These are phyloP conservation scores for Schizotus pectinicornis DNA, from an alignment of 2,888 invertebrate genomes.

Conservation along the genomic window DNA sequence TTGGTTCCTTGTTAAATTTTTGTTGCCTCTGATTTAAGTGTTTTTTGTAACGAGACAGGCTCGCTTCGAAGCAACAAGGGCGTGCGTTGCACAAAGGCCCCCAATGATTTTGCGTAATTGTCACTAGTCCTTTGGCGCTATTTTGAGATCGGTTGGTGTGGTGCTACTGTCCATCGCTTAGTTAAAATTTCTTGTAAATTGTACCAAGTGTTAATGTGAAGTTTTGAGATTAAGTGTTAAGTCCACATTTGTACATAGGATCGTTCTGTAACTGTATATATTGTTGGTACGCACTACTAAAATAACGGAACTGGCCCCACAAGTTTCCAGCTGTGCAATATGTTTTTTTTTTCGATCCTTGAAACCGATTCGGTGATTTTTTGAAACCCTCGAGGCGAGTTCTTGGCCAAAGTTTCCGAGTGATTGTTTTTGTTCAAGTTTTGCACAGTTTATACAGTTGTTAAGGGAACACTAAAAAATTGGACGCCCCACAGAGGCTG, in stretches of 20 bases:
- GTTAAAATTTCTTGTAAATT: slow-evolving; percentile 24
- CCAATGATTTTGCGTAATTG: slow-evolving; percentile 10
- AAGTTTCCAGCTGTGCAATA: no score
- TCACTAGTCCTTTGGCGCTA: slow-evolving; percentile 2
- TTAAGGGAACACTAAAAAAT: slow-evolving; percentile 36
- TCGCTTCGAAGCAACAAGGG: no score
- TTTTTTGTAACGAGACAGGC: no score
- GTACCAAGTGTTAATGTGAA: slow-evolving; percentile 24
- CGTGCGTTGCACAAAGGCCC: slow-evolving; percentile 11
- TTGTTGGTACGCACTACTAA: slow-evolving; percentile 25
- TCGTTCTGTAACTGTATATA: slow-evolving; percentile 37
- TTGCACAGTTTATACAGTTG: slow-evolving; percentile 46
- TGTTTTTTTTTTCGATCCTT: no score
- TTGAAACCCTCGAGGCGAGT: slow-evolving; percentile 11
- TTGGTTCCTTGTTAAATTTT: slow-evolving; percentile 23
- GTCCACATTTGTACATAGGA: slow-evolving; percentile 36
- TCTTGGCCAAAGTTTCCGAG: slow-evolving; percentile 2
- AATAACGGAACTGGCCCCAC: slow-evolving; percentile 11
- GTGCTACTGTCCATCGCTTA: slow-evolving; percentile 27
- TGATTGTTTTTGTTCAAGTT: slow-evolving; percentile 45
- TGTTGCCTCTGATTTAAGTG: no score
- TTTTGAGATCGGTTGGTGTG: slow-evolving; percentile 22
- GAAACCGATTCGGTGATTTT: not conserved
- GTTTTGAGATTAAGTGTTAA: slow-evolving; percentile 24
- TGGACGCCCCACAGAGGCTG: slow-evolving; percentile 20